phyloP scores from a whole-genome alignment of 2,797 vertebrate species.

The Sebastes taczanowskii region DNA sequence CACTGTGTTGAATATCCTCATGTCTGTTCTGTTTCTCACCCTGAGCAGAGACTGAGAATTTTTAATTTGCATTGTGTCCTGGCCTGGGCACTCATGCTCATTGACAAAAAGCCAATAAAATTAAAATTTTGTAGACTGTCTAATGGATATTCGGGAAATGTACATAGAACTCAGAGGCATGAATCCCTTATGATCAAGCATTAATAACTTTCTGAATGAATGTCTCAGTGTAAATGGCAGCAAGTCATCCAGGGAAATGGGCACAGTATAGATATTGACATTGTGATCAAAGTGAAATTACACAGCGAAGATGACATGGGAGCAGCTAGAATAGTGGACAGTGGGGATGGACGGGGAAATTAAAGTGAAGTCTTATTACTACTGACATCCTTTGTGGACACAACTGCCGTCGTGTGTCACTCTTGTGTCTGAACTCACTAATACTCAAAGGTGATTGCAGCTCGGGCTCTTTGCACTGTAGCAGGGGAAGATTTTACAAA shows the following conservation, averaged over 20 bases:
- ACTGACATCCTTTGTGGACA: constrained; percentile 47
- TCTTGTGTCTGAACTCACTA: constrained; percentile 10
- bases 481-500: background rate
- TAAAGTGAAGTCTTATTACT: constrained; percentile 40
- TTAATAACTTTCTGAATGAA: constrained; percentile 65
- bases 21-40: constrained; percentile 63
- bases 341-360: constrained; percentile 22
- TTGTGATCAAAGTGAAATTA: constrained; percentile 67
- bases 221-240: constrained; percentile 68
- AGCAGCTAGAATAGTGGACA: constrained; percentile 24
- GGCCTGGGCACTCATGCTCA: constrained; percentile 33
- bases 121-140: constrained; percentile 43
- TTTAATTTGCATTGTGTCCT: constrained; percentile 67
- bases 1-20: constrained; percentile 65
- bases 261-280: constrained; percentile 66
- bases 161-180: constrained; percentile 42
- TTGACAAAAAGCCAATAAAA: constrained; percentile 59
- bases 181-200: constrained; percentile 48
- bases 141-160: constrained; percentile 38
- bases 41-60: constrained; percentile 50
- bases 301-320: constrained; percentile 45
- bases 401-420: constrained; percentile 14
- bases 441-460: constrained; percentile 8
- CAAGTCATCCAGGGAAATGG: constrained; percentile 42
- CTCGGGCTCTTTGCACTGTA: background rate